Conservation (phyloP, 2,888 invertebrate genomes). For the Thera britannica region DNA sequence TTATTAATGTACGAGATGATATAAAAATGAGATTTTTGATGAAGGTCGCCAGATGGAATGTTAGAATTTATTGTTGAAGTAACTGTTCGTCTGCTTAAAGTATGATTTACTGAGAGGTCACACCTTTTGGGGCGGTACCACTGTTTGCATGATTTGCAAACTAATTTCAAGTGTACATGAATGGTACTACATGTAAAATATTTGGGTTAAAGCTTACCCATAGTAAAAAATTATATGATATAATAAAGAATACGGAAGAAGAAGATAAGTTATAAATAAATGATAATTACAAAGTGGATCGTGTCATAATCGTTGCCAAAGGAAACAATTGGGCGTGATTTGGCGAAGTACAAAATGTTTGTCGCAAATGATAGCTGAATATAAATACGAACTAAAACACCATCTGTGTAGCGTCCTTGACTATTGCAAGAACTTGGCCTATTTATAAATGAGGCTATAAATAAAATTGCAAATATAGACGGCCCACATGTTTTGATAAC, state of each 20-base stretch:
- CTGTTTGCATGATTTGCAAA: background rate
- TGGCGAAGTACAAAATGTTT: conserved; percentile 46
- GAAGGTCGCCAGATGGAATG: conserved; percentile 66
- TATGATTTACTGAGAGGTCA: conserved; percentile 5
- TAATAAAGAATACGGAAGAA: conserved; percentile 46
- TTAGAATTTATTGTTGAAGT: conserved; percentile 69
- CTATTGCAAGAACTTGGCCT: conserved; percentile 40
- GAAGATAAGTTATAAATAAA: conserved; percentile 37
- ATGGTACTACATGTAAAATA: no score
- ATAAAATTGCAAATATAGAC: conserved; percentile 22
- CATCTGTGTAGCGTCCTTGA: conserved; percentile 63
- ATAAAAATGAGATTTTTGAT: conserved; percentile 79
- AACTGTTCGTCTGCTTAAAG: conserved; percentile 55
- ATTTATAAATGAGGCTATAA: conserved; percentile 30
- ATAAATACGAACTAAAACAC: conserved; percentile 51
- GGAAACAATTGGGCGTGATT: conserved; percentile 70
- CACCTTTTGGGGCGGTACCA: background rate
- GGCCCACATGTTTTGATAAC: conserved; percentile 39
- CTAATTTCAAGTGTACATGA: background rate
- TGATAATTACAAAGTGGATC: conserved; percentile 35
- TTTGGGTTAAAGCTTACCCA: no score
- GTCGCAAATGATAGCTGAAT: conserved; percentile 44
- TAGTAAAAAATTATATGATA: background rate
- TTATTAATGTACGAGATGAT: conserved; percentile 75
- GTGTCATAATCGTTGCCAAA: conserved; percentile 70